Evolutionary conservation across 2,797 vertebrate genomes (phyloP).

Genomic region (Scomberomorus guttatus): DNA sequence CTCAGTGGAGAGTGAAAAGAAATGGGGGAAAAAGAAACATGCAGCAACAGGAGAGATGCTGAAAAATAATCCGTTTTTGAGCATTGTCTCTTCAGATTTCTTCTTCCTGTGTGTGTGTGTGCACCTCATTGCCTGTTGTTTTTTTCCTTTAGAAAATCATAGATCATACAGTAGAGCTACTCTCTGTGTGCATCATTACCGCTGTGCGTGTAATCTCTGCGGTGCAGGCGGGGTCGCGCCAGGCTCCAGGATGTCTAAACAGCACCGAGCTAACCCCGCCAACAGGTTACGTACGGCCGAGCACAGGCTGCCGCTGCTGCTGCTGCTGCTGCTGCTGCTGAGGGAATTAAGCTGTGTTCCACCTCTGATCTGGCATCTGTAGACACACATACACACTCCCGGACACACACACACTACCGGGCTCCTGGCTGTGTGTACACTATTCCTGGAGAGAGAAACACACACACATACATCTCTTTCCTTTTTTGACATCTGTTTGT

Average conservation of each 20-base stretch:
- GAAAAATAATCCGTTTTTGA: background rate
- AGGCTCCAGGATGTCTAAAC: conserved; percentile 47
- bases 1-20: conserved; percentile 22
- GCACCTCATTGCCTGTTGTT: background rate
- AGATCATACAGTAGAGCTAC: conserved; percentile 15
- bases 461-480: conserved; percentile 25
- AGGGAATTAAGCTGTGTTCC: conserved; percentile 60
- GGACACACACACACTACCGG: background rate
- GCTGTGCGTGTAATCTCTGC: conserved; percentile 25
- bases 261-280: conserved; percentile 14
- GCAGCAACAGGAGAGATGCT: background rate
- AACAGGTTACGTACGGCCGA: conserved; percentile 37
- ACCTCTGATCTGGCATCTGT: conserved; percentile 66
- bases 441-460: conserved; percentile 48
- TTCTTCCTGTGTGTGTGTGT: background rate
- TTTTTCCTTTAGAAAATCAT: background rate
- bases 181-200: conserved; percentile 2
- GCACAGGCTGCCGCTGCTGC: conserved; percentile 47
- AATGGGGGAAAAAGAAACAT: background rate
- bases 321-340: conserved; percentile 29
- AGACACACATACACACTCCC: conserved; percentile 10
- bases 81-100: background rate
- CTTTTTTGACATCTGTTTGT: conserved; percentile 22
- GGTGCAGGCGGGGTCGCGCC: conserved; percentile 14
- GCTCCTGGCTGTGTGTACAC: conserved; percentile 37